Base-by-base conservation (phyloP, 1,140 invertebrate species). In the Mercenaria mercenaria region DNA sequence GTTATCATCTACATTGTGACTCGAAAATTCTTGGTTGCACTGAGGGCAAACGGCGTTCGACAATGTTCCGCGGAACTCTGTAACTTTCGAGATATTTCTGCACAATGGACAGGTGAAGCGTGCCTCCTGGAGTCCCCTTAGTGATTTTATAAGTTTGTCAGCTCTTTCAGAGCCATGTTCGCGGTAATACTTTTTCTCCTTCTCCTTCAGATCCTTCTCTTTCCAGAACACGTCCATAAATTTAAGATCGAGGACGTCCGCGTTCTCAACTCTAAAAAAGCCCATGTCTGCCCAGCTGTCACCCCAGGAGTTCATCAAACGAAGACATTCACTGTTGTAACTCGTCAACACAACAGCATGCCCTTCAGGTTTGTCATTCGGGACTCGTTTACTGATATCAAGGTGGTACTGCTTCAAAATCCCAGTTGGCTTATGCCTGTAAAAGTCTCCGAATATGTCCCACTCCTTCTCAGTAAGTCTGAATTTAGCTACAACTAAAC, bases 291-390 rank as follows among this genome's bases (percentile, higher is more conserved):
- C 85, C 74, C 74, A 88, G 0, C 37, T 34, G 3, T 67, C 56
- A 20, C 85, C 85, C 74, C 74, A 80, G 8, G 85, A 88, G 67
- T 88, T 88, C 85, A 88, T 88, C 0, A 88, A 37, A 47, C 6
- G n/a, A 4, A 88, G 74, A 67, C 56, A 79, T 18, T 69, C 11
- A 3, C 76, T 88, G 29, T 79, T 88, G 34, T 43, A 88, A 59
- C 85, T 82, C 43, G 59, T 50, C 18, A 86, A 20, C 11, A 86
- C 84, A 15, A 86, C 84, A 23, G 84, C 84, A 86, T 86, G 84
- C 10, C 84, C 84, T 4, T 0, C 20, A 39, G 29, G 23, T 0
- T 79, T 26, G 39, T 4, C 4, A 47, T 18, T 2, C 8, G 15
- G n/a, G 6, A 11, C 29, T 64, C 10, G 41, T 26, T 52, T 43